Base-by-base conservation (phyloP, 2,888 invertebrate genomes). In the Erannis defoliaria region DNA sequence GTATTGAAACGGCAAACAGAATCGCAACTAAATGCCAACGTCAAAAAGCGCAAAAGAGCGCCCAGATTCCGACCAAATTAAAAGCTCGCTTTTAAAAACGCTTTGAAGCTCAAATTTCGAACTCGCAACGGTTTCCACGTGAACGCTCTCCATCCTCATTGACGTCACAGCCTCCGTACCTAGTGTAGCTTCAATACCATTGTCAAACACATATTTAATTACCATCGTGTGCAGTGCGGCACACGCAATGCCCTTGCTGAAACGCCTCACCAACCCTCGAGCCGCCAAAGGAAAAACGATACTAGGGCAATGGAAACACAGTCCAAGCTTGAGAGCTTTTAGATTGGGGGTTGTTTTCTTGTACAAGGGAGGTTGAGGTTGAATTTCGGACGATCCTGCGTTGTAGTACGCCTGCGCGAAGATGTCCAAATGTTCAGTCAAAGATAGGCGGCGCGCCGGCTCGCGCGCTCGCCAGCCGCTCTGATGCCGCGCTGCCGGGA, bases 391-490 rank as follows among this genome's bases (percentile, higher is more conserved):
- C 90, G 87, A 89, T 92, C 90, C 90, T 90, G 86, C 73, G 77
- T 79, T 74, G 71, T 75, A 82, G 62, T 77, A 84, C 90, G 90
- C 90, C 71, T 91, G 92, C 92, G 92, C 89, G 78, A 82, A 82
- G 81, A 73, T 73, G 72, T 70, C 80, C 73, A 79, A 85, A 76
- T 82, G 81, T 82, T 85, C 86, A 88, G 86, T 90, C 82, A 85
- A 83, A 89, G 81, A 79, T 76, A 84, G 92, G 85, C 94, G 94
- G 86, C 94, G 93, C 81, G 94, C 93, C 83, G 92, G 91, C 74
- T 93, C 88, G 87, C 93, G 93, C 85, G 94, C 89, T 81, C 93
- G 94, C 90, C 93, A 84, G 93, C 94, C 94, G 80, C 78, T 84
- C 77, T 84, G 84, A 78, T 85, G 82, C 69, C 75, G 58, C 86